phyloP scores from a whole-genome alignment of 2,797 vertebrate genomes.

The Arctocebus calabarensis region DNA sequence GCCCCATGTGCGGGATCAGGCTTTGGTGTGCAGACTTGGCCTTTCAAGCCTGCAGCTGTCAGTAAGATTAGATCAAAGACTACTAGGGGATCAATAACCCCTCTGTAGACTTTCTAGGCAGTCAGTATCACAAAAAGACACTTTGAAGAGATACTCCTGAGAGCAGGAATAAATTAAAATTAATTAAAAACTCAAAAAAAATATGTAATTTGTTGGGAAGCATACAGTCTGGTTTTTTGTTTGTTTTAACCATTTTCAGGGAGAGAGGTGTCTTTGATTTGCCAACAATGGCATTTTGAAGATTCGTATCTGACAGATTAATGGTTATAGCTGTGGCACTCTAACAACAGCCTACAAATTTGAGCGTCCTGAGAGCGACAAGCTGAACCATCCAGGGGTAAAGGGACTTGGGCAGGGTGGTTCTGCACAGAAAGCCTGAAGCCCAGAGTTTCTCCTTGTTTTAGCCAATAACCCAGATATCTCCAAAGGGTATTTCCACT shows the following conservation, averaged over 20 bases:
- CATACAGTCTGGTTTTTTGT: not conserved
- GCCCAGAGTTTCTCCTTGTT: not conserved
- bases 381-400: not conserved
- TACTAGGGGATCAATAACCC: not conserved
- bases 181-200: constrained; percentile 32
- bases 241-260: constrained; percentile 6
- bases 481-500: not conserved
- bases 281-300: constrained; percentile 14
- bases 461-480: not conserved
- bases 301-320: not conserved
- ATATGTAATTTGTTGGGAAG: not conserved
- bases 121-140: not conserved
- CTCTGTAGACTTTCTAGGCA: not conserved
- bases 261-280: constrained; percentile 39
- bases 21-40: not conserved
- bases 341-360: not conserved
- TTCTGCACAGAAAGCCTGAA: constrained; percentile 17
- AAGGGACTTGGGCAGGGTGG: not conserved
- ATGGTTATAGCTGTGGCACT: not conserved
- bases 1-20: not conserved
- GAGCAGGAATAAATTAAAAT: not conserved
- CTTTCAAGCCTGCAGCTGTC: not conserved
- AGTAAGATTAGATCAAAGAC: not conserved
- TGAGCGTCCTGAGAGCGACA: not conserved
- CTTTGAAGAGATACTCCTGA: not conserved